A percentile compares a stretch with the other conserved stretches of the same genome.
Evolutionary conservation across 2,888 invertebrate species (phyloP).

Genomic region (Celastrina argiolus): DNA sequence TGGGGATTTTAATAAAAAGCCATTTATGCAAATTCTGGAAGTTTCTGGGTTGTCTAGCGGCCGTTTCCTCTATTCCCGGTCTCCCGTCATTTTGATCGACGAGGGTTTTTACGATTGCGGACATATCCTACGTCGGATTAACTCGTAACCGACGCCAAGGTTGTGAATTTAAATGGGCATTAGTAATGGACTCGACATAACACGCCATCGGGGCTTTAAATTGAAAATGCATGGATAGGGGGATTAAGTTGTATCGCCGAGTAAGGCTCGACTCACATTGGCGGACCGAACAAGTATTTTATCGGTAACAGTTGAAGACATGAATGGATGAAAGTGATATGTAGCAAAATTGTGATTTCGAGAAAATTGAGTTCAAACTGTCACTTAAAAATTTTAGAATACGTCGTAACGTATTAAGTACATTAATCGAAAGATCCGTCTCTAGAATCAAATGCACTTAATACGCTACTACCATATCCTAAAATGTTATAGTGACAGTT

Average conservation of each 20-base stretch:
- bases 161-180: slow-evolving; percentile 38
- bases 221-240: slow-evolving; percentile 19
- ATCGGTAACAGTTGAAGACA: too few species aligned
- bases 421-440: too few species aligned
- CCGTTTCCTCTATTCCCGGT: not conserved
- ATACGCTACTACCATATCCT: too few species aligned
- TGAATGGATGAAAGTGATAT: too few species aligned
- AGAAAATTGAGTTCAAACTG: too few species aligned
- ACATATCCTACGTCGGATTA: slow-evolving; percentile 35
- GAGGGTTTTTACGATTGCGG: slow-evolving; percentile 36
- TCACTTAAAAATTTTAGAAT: too few species aligned
- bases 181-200: slow-evolving; percentile 33
- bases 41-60: slow-evolving; percentile 10
- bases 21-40: not conserved
- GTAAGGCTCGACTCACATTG: too few species aligned
- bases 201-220: slow-evolving; percentile 35
- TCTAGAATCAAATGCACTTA: too few species aligned
- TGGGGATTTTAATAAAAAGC: slow-evolving; percentile 3
- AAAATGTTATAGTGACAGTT: too few species aligned
- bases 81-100: slow-evolving; percentile 39
- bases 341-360: too few species aligned
- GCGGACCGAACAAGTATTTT: too few species aligned
- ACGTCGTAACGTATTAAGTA: too few species aligned
- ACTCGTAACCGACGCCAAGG: slow-evolving; percentile 36
- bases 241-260: slow-evolving; percentile 4